phyloP scores from a whole-genome alignment of 1,140 invertebrate species.

The Chionoecetes opilio region DNA sequence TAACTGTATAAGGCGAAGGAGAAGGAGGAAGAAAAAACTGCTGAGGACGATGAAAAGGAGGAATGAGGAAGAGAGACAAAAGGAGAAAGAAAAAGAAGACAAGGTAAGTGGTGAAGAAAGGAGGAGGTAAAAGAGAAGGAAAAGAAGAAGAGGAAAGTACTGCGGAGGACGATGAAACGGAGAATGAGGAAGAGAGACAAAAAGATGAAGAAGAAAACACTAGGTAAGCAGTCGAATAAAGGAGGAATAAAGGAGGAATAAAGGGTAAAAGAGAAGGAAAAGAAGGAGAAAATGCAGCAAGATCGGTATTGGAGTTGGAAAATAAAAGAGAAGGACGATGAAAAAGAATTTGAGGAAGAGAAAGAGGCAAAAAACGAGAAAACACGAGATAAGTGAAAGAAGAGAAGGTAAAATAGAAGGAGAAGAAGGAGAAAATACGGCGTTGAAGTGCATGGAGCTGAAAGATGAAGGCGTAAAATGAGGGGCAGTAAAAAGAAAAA shows the following conservation, averaged over 20 bases:
- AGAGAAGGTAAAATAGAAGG: neutral
- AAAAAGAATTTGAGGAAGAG: neutral
- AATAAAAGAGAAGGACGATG: neutral
- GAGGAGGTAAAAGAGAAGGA: no score
- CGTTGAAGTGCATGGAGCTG: no score
- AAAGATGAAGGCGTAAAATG: neutral
- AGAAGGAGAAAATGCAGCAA: no score
- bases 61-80: neutral
- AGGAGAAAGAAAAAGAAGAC: neutral
- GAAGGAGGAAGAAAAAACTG: neutral
- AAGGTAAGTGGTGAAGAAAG: neutral
- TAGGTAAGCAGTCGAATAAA: no score
- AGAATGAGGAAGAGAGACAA: neutral
- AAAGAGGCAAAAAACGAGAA: neutral
- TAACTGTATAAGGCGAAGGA: neutral
- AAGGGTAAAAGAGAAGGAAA: no score
- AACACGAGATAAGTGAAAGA: neutral
- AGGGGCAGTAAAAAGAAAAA: neutral
- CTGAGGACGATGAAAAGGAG: neutral
- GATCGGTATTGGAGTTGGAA: no score
- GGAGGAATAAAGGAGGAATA: no score
- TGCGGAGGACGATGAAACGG: no score
- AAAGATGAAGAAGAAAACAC: neutral
- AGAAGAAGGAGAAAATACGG: neutral
- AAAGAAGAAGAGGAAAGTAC: no score